Base-by-base conservation (phyloP, 37 sponge, comb jelly and placozoan genomes). In the Halichondria panicea region DNA sequence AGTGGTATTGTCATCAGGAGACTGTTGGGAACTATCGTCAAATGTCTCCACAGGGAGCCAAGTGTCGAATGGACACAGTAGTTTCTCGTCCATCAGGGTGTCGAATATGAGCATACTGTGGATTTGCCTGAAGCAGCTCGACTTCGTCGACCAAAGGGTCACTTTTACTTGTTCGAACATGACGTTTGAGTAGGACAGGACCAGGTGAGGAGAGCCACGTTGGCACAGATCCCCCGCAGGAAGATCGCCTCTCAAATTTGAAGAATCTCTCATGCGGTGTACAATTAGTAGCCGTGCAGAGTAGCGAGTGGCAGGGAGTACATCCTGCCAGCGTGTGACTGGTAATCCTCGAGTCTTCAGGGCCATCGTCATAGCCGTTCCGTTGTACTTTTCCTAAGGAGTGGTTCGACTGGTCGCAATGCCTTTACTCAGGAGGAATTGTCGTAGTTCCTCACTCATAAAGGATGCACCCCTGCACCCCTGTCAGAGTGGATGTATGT, bases 281-380 rank as follows among this genome's bases (percentile, higher is more conserved):
- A 4, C 38, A 28, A 42, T 67, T 67, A 34, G 68, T 67, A 4
- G 68, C 43, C 35, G 68, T 41, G 43, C 68, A 67, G n/a, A 67
- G 44, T 34, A 67, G 44, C 1, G 68, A 67, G 3, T 43, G 44
- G 19, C 68, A 15, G 68, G 68, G 68, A 67, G 68, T 34, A 67
- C 68, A 18, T 41, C 68, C 34, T 67, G 68, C 68, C 68, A 67
- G 68, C 68, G 38, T 11, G 68, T 27, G 15, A 34, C 42, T 1
- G 44, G 68, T 22, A 41, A 34, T 3, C 68, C 11, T 19, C 38
- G 35, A 12, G 44, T 67, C 24, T 38, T 41, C 5, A 67, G 68
- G 38, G 68, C 68, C 35, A 67, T 28, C n/a, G 68, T 67, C 15
- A 67, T 67, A 12, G 68, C 68, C 38, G 68, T 67, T 67, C 68